A percentile compares a stretch with the other conserved stretches of the same genome.
Conservation (phyloP, 2,113 vertebrate species). For the Cyrtonyx montezumae region DNA sequence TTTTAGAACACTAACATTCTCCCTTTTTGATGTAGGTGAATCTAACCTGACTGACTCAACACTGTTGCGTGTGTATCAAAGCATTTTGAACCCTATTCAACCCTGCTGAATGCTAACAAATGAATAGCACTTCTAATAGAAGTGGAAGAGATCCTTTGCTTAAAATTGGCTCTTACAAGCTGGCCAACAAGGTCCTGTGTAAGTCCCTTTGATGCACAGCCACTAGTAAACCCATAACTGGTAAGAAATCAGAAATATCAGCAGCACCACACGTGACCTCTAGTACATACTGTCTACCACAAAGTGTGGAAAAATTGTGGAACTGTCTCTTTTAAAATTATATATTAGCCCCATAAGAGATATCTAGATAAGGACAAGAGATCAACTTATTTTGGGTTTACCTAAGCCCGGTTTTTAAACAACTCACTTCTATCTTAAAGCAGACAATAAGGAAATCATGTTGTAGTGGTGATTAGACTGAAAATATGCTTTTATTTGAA, state of each 20-base stretch:
- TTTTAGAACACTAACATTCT: not conserved
- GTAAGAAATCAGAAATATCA: not conserved
- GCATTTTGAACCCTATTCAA: not conserved
- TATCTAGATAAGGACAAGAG: not conserved
- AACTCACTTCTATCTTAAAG: not conserved
- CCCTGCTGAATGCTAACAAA: not conserved
- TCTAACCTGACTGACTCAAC: not conserved
- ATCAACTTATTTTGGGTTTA: not conserved
- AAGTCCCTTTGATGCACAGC: not conserved
- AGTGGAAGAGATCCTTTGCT: not conserved
- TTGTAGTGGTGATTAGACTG: not conserved
- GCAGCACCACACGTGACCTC: fast-evolving
- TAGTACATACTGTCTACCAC: not conserved
- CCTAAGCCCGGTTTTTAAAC: not conserved
- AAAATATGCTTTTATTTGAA: not conserved
- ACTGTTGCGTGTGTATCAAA: not conserved
- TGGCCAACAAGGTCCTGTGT: not conserved
- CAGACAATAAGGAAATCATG: not conserved
- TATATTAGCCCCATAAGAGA: not conserved
- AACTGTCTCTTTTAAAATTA: not conserved
- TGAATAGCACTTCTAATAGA: not conserved
- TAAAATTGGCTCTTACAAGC: not conserved
- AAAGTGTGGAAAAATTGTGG: not conserved
- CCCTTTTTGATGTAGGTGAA: not conserved
- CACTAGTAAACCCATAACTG: not conserved